Evolutionary conservation across 1,140 invertebrate genomes (phyloP).

Genomic region (Scylla paramamosain): DNA sequence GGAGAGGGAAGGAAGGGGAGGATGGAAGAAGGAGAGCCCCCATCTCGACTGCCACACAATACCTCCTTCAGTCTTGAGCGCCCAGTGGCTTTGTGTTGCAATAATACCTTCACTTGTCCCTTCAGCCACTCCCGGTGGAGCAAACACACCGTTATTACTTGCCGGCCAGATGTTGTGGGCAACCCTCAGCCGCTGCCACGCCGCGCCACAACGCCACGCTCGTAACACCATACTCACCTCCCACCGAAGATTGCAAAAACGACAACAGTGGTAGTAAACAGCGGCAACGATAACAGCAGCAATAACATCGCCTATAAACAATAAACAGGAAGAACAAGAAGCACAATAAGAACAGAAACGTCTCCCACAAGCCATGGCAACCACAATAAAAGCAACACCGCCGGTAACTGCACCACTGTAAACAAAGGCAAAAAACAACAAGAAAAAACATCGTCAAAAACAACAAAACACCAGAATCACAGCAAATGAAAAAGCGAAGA

Average conservation of each 20-base stretch:
- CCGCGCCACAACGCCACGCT: background rate
- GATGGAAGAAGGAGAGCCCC: background rate
- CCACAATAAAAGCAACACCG: background rate
- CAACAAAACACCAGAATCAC: background rate
- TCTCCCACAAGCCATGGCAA: background rate
- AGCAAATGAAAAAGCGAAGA: background rate
- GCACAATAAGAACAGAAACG: background rate
- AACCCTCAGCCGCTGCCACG: background rate
- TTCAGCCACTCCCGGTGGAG: slow-evolving; percentile 4
- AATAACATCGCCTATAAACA: too few relatives aligned
- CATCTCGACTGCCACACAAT: slow-evolving; percentile 1
- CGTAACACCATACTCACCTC: background rate
- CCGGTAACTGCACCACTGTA: background rate
- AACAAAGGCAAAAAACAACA: background rate
- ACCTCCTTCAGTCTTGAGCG: slow-evolving; percentile 18
- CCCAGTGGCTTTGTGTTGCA: slow-evolving; percentile 10
- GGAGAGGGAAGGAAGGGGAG: background rate
- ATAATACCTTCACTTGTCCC: slow-evolving; percentile 22
- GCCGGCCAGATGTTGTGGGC: background rate
- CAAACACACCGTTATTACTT: slow-evolving; percentile 5
- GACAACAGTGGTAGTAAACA: background rate
- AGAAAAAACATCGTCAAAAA: background rate
- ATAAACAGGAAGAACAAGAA: background rate
- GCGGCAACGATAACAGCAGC: background rate
- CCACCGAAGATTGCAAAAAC: background rate